phyloP scores from a whole-genome alignment of 2,888 invertebrate species.

The Tillus elongatus region DNA sequence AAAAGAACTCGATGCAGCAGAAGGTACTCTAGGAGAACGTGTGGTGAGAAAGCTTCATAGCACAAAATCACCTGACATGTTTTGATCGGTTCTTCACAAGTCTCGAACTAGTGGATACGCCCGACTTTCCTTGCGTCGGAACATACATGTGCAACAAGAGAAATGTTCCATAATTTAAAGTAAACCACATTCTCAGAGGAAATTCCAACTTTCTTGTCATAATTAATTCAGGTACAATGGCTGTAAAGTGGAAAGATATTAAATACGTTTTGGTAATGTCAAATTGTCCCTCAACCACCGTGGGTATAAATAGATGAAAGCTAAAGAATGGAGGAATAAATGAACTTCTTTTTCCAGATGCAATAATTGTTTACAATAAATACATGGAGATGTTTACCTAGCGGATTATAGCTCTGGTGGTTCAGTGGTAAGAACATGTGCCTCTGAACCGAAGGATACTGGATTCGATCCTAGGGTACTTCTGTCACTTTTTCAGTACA shows the following conservation, averaged over 20 bases:
- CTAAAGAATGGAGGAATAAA: background rate
- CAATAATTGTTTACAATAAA: background rate
- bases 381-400: slow-evolving; percentile 1
- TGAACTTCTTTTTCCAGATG: background rate
- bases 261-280: background rate
- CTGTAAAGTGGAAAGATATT: slow-evolving; percentile 2
- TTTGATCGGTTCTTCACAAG: background rate
- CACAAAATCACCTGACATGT: slow-evolving; percentile 5
- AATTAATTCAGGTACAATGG: slow-evolving; percentile 1
- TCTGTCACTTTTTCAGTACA: no score
- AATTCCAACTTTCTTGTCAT: background rate
- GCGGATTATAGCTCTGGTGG: no score
- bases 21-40: slow-evolving; percentile 16
- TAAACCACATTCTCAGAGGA: background rate
- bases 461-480: no score
- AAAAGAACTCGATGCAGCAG: slow-evolving; percentile 8
- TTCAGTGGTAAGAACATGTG: no score
- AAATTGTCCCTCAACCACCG: background rate
- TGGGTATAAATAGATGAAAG: background rate
- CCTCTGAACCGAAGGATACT: no score
- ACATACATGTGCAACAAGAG: background rate
- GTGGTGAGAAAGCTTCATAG: slow-evolving; percentile 13
- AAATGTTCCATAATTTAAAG: background rate
- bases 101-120: background rate
- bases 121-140: background rate